These are phyloP conservation scores for Dynastes grantii DNA, from an alignment of 2,888 invertebrate species.

Conservation along the genomic window DNA sequence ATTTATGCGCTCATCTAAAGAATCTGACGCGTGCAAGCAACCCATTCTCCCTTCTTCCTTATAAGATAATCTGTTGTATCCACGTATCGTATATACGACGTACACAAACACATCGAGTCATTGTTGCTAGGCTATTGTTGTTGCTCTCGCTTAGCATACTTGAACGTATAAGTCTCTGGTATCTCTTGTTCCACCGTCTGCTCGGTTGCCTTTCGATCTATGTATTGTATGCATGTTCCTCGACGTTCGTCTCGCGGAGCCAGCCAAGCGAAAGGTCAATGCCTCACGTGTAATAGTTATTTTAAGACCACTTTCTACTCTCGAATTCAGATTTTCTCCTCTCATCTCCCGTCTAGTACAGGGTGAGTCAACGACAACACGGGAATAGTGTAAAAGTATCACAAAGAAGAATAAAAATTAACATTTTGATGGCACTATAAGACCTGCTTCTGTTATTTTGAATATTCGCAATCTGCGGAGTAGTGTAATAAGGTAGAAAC, in stretches of 20 bases:
- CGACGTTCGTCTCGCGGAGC: slow-evolving; percentile 4
- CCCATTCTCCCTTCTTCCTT: not conserved
- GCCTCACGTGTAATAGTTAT: slow-evolving; percentile 45
- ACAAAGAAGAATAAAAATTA: too few species aligned
- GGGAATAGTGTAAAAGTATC: too few species aligned
- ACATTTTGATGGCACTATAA: too few species aligned
- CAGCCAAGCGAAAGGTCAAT: slow-evolving; percentile 45
- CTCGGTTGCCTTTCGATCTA: slow-evolving; percentile 12
- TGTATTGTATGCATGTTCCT: not conserved
- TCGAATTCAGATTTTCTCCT: slow-evolving; percentile 43
- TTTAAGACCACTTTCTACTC: slow-evolving; percentile 49
- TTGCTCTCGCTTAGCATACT: slow-evolving; percentile 10
- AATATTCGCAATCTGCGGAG: too few species aligned
- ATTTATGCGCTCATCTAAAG: not conserved
- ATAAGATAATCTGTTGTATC: slow-evolving; percentile 17
- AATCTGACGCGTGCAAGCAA: not conserved
- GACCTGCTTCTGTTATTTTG: too few species aligned
- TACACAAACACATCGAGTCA: not conserved
- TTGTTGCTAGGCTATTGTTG: slow-evolving; percentile 29
- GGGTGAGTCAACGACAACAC: too few species aligned
- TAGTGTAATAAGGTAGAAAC: too few species aligned
- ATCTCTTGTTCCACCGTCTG: slow-evolving; percentile 25
- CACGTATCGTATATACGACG: not conserved
- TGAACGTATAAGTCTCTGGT: slow-evolving; percentile 13
- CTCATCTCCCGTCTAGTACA: slow-evolving; percentile 7